Base-by-base conservation (phyloP, 1,140 invertebrate genomes). In the Pissodes strobi region DNA sequence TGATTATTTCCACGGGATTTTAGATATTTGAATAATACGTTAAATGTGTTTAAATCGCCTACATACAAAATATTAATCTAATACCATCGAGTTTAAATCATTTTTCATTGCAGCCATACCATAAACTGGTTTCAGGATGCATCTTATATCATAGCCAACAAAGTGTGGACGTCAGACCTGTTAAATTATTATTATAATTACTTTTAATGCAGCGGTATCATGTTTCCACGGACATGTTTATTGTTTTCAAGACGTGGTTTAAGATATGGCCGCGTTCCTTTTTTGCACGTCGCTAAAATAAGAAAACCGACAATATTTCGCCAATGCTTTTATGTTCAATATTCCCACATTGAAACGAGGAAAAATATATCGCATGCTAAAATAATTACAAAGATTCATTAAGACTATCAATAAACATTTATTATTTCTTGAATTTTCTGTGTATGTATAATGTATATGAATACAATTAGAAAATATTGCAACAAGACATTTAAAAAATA, bases 131-230 rank as follows among this genome's bases (percentile, higher is more conserved):
- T 57, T 39, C 22, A n/a, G 34, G 41, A 46, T 43, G 48, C 45
- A 34, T 62, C 56, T 58, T 71, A 69, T 64, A 69, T 71, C 67
- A 71, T 71, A 68, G 64, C 45, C 66, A 62, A 64, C 53, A 65
- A 65, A 67, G 61, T 62, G 52, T 59, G 46, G 51, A 63, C 59
- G 67, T 71, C 67, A 52, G 57, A 59, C 41, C 59, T 56, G 58
- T 62, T 71, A 69, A 71, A 69, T 69, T 71, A 71, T 71, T 69
- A 71, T 71, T 71, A 71, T 71, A 71, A 71, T 71, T 71, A 71
- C 69, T 71, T 71, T 71, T 71, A 71, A 71, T 71, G 69, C 61
- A 52, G 21, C 67, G 19, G 69, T 71, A 71, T 71, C 69, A 71
- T 65, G 69, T 71, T 71, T 65, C 70, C 34, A 22, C 41, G 69